phyloP scores from a whole-genome alignment of 2,888 invertebrate species.

The Limnephilus rhombicus region DNA sequence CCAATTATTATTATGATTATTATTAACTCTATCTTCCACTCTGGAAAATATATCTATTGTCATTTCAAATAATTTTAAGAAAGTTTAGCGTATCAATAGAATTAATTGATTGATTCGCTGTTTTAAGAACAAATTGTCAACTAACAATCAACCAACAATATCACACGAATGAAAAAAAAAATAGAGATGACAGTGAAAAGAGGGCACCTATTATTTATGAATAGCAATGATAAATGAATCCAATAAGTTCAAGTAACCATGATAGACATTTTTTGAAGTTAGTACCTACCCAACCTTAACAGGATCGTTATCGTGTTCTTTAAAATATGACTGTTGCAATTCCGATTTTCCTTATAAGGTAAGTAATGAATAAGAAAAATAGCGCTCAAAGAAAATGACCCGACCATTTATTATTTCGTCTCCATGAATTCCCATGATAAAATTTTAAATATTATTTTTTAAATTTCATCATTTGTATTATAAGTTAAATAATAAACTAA shows the following conservation, averaged over 20 bases:
- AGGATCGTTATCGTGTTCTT: constrained; percentile 39
- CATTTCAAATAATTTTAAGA: not conserved
- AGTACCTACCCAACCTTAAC: constrained; percentile 9
- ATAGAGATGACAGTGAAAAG: too few relatives aligned
- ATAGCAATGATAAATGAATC: not conserved
- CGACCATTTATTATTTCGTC: not conserved
- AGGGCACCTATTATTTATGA: too few relatives aligned
- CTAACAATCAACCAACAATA: too few relatives aligned
- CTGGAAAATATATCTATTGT: too few relatives aligned
- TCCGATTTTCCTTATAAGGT: constrained; percentile 14
- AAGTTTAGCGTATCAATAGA: not conserved
- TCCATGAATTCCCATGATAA: not conserved
- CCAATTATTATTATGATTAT: too few relatives aligned
- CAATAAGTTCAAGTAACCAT: not conserved
- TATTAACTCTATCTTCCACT: too few relatives aligned
- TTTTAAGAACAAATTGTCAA: too few relatives aligned
- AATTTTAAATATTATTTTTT: not conserved
- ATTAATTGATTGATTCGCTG: not conserved
- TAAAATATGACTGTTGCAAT: constrained; percentile 27
- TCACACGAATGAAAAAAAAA: too few relatives aligned
- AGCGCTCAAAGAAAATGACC: not conserved
- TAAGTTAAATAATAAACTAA: not conserved
- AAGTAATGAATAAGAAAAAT: constrained; percentile 14
- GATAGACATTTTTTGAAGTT: not conserved
- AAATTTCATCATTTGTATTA: not conserved